Percentiles rank a stretch among this genome's conserved stretches.
Conservation (phyloP, 2,888 invertebrate genomes). For the Platerodrilus igneus region DNA sequence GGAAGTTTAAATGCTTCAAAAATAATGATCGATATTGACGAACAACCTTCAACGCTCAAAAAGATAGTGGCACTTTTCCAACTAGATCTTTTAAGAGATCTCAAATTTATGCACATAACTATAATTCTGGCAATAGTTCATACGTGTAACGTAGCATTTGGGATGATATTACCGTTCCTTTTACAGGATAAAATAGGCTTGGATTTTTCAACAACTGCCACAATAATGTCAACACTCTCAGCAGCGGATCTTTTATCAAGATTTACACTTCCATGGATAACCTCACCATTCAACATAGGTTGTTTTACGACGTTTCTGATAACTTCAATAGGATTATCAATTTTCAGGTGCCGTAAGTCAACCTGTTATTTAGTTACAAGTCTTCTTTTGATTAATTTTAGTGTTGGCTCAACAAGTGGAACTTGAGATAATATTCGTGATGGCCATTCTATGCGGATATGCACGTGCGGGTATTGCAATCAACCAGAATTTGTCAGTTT, state of each 20-base stretch:
- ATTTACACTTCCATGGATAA: conserved; percentile 58
- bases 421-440: conserved; percentile 50
- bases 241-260: conserved; percentile 63
- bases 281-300: conserved; percentile 57
- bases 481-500: conserved; percentile 64
- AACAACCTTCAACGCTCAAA: too few species aligned
- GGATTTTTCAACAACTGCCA: conserved; percentile 54
- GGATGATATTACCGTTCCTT: conserved; percentile 65
- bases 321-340: conserved; percentile 56
- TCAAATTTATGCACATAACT: conserved; percentile 61
- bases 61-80: conserved; percentile 54
- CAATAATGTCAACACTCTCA: conserved; percentile 66
- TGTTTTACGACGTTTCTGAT: conserved; percentile 60
- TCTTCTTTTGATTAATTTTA: too few species aligned
- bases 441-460: conserved; percentile 61
- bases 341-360: conserved; percentile 57
- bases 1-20: too few species aligned
- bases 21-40: too few species aligned
- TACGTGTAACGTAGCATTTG: conserved; percentile 65
- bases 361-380: too few species aligned
- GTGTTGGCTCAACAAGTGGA: conserved; percentile 59
- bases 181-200: conserved; percentile 50
- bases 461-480: conserved; percentile 68
- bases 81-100: conserved; percentile 57
- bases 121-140: conserved; percentile 63